phyloP scores from a whole-genome alignment of 2,888 invertebrate genomes.

The Rutpela maculata region DNA sequence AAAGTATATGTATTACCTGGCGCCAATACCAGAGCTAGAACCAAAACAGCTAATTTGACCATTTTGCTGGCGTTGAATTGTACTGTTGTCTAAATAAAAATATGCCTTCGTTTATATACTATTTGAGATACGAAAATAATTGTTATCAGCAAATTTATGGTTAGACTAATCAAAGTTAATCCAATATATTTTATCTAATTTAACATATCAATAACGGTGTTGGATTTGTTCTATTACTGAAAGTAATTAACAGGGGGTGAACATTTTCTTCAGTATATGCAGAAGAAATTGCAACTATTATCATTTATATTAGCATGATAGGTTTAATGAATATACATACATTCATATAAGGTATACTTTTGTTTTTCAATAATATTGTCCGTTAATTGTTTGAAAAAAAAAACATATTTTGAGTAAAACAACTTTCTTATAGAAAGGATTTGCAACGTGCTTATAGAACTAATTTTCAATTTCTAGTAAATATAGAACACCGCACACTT shows the following conservation, averaged over 20 bases:
- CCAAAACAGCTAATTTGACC: slow-evolving; percentile 38
- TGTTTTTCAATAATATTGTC: too few species aligned
- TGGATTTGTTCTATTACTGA: background rate
- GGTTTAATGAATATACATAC: too few species aligned
- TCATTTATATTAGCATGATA: too few species aligned
- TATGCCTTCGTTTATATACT: slow-evolving; percentile 11
- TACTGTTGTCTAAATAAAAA: background rate
- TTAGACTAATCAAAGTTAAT: background rate
- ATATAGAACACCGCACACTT: too few species aligned
- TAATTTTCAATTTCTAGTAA: too few species aligned
- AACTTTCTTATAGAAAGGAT: too few species aligned
- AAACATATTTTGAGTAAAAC: too few species aligned
- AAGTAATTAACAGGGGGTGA: background rate
- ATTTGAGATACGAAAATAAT: background rate
- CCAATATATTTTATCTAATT: slow-evolving; percentile 2
- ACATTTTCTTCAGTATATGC: background rate
- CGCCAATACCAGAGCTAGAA: slow-evolving; percentile 37
- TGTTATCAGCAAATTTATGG: slow-evolving; percentile 9
- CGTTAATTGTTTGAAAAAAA: too few species aligned
- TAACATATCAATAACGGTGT: background rate
- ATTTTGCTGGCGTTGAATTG: slow-evolving; percentile 16
- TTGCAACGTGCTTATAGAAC: too few species aligned
- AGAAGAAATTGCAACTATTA: background rate
- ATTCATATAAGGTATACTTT: too few species aligned
- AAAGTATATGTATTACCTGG: slow-evolving; percentile 30